Evolutionary conservation across 1,140 invertebrate species (phyloP), one percentile per base, ranked within the genome.

Genomic region (Adoxophyes honmai): DNA sequence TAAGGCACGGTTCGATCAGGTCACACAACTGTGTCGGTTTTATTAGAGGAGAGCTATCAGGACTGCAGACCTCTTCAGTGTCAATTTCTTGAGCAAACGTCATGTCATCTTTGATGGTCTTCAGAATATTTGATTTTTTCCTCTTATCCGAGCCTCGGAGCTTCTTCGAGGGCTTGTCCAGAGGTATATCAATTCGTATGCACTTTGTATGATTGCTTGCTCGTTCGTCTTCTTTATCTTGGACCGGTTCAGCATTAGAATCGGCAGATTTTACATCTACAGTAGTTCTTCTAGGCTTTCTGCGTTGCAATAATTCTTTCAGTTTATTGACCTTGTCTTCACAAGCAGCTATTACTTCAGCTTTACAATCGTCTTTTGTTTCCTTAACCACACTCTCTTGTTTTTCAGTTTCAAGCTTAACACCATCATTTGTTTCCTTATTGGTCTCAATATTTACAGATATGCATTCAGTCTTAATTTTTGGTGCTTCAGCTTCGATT

Each of bases 241-340:
- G 52, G 0, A 54, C 55, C n/a, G 54, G 42, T 55, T 56, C 33
- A 51, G 28, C 42, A 6, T 10, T 13, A 44, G 52, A 52, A 56
- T 39, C 54, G 1, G 42, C 14, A 55, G 42, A 51, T 11, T 48
- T 56, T 1, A 36, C 21, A 3, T 28, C n/a, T 15, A 21, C 8
- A 10, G 60, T 59, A 13, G 53, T 18, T 21, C 64, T 75, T 16
- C 62, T 67, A 28, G 62, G 61, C 42, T 55, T 11, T 58, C 69
- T 73, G 15, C 69, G 34, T 55, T 75, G 62, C 11, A 87, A 52
- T 9, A 85, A 59, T 0, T 70, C 66, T 64, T 83, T 83, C n/a
- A 85, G 48, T 60, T 73, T 75, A 15, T 54, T 68, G 11, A 86
- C 48, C 69, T 86, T 86, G 36, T 81, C 79, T 52, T 86, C 81